Evolutionary conservation across 2,113 vertebrate species (phyloP).

Genomic region (Ptychochromis oligacanthus): DNA sequence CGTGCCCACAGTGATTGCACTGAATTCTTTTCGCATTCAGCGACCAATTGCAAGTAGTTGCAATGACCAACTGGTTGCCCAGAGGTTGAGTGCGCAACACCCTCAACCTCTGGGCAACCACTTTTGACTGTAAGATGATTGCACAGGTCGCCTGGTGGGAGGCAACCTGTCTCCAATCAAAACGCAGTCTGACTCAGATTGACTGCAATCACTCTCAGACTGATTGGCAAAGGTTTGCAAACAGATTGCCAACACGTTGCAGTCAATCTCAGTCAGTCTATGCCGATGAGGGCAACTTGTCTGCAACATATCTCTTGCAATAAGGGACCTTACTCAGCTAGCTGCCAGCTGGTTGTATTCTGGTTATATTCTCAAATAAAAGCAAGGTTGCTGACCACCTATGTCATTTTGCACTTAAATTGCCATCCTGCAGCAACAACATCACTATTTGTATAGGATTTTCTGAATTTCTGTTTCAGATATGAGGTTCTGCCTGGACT

Average conservation of each 20-base stretch:
- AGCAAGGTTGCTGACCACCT: not conserved
- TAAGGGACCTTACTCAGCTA: not conserved
- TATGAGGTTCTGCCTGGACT: not conserved
- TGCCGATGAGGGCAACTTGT: not conserved
- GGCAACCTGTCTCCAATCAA: not conserved
- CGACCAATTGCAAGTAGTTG: not conserved
- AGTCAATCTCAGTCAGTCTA: not conserved
- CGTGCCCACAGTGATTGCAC: not conserved
- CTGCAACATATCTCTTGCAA: not conserved
- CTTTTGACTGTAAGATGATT: not conserved
- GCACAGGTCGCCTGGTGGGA: not conserved
- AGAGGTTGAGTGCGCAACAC: not conserved
- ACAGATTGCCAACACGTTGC: not conserved
- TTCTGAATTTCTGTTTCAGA: not conserved
- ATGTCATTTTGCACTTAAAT: not conserved
- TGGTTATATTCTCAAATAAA: not conserved
- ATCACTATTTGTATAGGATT: not conserved
- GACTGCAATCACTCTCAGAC: rapidly evolving
- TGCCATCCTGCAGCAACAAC: not conserved
- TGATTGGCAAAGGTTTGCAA: not conserved
- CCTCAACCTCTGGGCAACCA: rapidly evolving
- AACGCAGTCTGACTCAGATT: not conserved
- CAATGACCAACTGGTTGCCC: not conserved
- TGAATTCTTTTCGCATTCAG: not conserved
- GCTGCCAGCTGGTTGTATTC: not conserved